phyloP scores from a whole-genome alignment of 1,140 invertebrate species.

The Patella vulgata region DNA sequence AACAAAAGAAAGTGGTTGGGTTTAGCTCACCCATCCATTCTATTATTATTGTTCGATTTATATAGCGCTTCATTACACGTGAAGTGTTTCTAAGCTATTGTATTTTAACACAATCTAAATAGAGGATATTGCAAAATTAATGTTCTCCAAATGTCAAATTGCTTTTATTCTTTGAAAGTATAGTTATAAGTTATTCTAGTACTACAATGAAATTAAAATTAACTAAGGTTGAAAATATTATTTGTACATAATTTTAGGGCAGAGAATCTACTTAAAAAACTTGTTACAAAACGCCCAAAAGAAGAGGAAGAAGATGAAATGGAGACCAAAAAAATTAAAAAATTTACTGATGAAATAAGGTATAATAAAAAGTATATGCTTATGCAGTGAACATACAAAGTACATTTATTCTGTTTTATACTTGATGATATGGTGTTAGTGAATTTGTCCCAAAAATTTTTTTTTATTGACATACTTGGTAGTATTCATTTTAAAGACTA shows the following conservation, averaged over 20 bases:
- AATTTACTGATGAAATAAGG: conserved; percentile 46
- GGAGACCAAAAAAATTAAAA: conserved; percentile 40
- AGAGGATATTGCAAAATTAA: neutral
- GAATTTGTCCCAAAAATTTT: neutral
- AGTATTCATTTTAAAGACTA: neutral
- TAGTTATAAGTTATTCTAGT: neutral
- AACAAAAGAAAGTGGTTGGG: too few relatives aligned
- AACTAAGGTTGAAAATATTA: neutral
- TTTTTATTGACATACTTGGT: neutral
- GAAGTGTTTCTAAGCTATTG: neutral
- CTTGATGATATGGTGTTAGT: neutral
- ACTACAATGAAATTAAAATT: neutral
- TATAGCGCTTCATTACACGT: too few relatives aligned
- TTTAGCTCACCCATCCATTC: too few relatives aligned
- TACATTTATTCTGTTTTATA: conserved; percentile 17
- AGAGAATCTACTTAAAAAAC: conserved; percentile 48
- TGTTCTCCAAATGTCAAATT: neutral
- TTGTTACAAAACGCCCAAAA: conserved; percentile 40
- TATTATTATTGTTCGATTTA: too few relatives aligned
- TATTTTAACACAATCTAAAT: neutral
- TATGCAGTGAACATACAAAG: neutral
- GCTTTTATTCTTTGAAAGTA: neutral
- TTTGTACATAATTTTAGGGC: conserved; percentile 38
- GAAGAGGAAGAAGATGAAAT: conserved; percentile 33
- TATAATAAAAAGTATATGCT: conserved; percentile 12